phyloP scores from a whole-genome alignment of 23 tunicate genomes.

The Oikopleura vanhoeffeni region DNA sequence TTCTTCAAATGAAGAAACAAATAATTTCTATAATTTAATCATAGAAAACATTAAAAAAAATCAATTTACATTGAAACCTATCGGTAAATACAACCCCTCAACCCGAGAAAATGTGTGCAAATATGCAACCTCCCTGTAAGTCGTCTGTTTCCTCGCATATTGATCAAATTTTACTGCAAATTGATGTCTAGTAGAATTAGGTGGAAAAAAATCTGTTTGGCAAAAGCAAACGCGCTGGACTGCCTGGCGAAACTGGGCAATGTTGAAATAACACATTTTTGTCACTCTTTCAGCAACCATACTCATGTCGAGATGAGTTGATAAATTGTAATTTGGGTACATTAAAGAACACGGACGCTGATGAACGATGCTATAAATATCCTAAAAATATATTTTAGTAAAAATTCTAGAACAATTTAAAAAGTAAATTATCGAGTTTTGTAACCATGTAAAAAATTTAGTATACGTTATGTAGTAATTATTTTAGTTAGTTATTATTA shows the following conservation, averaged over 20 bases:
- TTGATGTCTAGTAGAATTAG: not conserved
- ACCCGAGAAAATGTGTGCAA: not conserved
- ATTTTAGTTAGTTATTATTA: too few species aligned
- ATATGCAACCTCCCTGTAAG: not conserved
- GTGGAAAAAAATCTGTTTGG: not conserved
- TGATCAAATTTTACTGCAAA: conserved; percentile 4
- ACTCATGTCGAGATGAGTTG: not conserved
- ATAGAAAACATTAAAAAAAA: too few species aligned
- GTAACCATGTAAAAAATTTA: too few species aligned
- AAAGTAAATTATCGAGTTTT: too few species aligned
- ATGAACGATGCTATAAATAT: not conserved
- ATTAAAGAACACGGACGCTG: not conserved
- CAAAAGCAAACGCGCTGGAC: not conserved
- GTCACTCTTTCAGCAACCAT: not conserved
- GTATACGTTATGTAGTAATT: too few species aligned
- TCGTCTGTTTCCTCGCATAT: not conserved
- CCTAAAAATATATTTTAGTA: too few species aligned
- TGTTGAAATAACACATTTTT: conserved; percentile 8
- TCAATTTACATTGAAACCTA: too few species aligned
- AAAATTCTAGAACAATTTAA: too few species aligned
- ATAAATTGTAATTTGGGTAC: not conserved
- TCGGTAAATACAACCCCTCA: too few species aligned
- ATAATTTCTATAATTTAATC: too few species aligned
- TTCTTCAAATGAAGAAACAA: too few species aligned
- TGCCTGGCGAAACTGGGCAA: not conserved